Evolutionary conservation across 2,113 vertebrate species (phyloP).

Genomic region (Lasiurus cinereus): DNA sequence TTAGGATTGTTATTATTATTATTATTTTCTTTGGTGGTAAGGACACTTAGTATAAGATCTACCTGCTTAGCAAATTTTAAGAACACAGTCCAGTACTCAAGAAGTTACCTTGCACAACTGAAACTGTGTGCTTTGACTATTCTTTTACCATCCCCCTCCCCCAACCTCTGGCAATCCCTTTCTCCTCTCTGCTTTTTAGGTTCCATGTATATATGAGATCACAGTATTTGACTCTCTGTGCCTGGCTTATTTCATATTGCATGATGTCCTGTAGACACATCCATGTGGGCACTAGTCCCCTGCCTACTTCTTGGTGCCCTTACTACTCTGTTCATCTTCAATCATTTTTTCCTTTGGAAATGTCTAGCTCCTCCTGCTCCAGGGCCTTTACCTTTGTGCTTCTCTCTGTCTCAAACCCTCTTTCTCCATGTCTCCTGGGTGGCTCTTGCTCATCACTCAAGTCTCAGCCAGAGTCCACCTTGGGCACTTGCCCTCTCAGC

Average conservation of each 20-base stretch:
- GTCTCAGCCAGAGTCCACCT: not conserved
- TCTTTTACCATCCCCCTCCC: not conserved
- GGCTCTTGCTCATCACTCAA: not conserved
- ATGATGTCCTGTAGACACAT: not conserved
- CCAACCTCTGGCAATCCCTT: no score
- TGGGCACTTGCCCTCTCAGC: not conserved
- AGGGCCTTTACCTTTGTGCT: not conserved
- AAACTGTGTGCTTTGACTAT: not conserved
- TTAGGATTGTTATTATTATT: no score
- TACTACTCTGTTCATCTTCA: not conserved
- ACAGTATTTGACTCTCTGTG: not conserved
- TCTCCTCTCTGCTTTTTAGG: not conserved
- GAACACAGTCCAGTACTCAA: not conserved
- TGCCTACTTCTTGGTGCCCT: not conserved
- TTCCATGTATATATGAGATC: not conserved
- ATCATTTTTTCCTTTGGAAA: not conserved
- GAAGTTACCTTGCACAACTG: not conserved
- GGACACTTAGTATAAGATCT: no score
- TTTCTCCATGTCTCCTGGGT: not conserved
- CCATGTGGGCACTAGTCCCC: no score
- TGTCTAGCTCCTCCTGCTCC: accelerated
- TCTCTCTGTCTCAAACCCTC: not conserved
- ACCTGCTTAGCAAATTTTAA: not conserved
- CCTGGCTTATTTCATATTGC: not conserved
- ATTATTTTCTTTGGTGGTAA: not conserved